Evolutionary conservation across 2,113 vertebrate species (phyloP).

Genomic region (Trogon melanurus): DNA sequence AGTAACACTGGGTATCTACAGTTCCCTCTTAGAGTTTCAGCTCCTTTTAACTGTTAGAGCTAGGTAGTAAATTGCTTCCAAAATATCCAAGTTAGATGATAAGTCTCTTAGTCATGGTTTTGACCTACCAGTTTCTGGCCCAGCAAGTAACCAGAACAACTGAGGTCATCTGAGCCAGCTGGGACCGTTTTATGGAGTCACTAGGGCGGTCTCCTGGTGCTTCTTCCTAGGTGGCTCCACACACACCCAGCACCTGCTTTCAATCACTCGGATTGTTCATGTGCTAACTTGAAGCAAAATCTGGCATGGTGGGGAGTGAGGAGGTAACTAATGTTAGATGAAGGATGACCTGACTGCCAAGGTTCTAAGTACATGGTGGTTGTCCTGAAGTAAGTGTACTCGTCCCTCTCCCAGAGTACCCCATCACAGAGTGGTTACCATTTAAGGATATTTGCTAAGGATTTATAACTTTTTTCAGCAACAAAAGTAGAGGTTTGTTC

Average conservation of each 20-base stretch:
- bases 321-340: neutral
- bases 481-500: neutral
- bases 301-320: neutral
- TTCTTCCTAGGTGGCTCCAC: neutral
- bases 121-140: neutral
- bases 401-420: neutral
- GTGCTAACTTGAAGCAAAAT: neutral
- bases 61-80: neutral
- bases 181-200: neutral
- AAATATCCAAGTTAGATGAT: neutral
- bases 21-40: neutral
- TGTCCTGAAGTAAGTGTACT: neutral
- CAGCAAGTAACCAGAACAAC: neutral
- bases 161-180: neutral
- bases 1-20: neutral
- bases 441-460: neutral
- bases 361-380: neutral
- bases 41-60: neutral
- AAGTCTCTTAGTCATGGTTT: neutral
- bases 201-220: neutral
- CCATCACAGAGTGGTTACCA: neutral
- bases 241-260: neutral
- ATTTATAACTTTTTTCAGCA: neutral
- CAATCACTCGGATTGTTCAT: neutral
- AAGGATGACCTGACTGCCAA: neutral